Conservation (phyloP, 2,113 vertebrate species). For the Leucosticte australis region DNA sequence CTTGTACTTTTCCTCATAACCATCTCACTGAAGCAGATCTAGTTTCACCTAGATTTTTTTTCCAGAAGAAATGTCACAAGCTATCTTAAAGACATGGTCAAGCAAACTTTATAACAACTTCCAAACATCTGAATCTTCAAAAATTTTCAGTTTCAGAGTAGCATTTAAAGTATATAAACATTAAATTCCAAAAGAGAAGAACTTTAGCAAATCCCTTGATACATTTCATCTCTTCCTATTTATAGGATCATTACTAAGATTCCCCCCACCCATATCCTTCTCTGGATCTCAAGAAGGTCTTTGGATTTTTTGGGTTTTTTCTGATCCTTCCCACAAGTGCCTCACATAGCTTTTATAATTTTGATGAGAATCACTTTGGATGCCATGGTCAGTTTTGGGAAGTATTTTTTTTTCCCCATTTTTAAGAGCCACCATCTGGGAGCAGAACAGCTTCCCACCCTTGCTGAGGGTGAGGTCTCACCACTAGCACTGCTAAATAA, state of each 20-base stretch:
- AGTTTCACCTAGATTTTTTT: background rate
- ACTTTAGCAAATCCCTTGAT: background rate
- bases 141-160: background rate
- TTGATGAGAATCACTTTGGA: background rate
- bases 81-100: background rate
- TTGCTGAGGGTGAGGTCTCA: background rate
- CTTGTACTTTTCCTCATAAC: background rate
- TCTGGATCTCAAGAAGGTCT: background rate
- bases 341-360: background rate
- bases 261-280: background rate
- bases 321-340: background rate
- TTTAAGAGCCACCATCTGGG: background rate
- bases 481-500: background rate
- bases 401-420: background rate
- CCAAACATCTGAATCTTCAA: background rate
- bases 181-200: background rate
- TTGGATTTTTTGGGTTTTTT: fast-evolving
- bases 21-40: background rate
- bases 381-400: background rate
- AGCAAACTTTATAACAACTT: background rate
- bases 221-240: background rate
- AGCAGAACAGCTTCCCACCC: background rate
- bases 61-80: background rate
- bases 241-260: background rate
- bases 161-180: background rate